Conservation (phyloP, 2,888 invertebrate genomes). For the Tribolium freemani region DNA sequence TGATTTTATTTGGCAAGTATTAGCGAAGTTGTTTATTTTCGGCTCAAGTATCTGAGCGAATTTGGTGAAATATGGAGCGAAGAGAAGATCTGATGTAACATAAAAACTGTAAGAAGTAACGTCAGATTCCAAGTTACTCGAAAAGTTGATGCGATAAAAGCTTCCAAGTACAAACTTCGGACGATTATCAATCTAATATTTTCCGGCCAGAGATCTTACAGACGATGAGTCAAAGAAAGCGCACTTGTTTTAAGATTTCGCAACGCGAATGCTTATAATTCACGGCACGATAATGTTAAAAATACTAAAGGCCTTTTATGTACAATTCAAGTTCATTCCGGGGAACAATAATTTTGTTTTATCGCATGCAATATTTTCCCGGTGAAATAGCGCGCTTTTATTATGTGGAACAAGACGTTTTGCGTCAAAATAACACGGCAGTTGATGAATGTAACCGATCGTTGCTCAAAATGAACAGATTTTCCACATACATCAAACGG, state of each 20-base stretch:
- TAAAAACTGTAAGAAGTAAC: slow-evolving; percentile 29
- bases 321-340: slow-evolving; percentile 27
- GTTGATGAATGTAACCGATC: slow-evolving; percentile 41
- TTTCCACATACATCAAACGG: slow-evolving; percentile 27
- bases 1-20: background rate
- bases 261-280: too few species aligned
- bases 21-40: background rate
- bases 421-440: slow-evolving; percentile 36
- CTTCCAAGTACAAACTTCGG: slow-evolving; percentile 29
- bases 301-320: slow-evolving; percentile 23
- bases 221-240: slow-evolving; percentile 25
- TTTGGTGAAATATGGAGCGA: slow-evolving; percentile 4
- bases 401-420: slow-evolving; percentile 36
- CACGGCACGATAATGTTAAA: slow-evolving; percentile 13
- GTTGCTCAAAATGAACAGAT: slow-evolving; percentile 32
- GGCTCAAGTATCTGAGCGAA: background rate
- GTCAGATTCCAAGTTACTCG: slow-evolving; percentile 28
- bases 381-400: slow-evolving; percentile 26
- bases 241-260: slow-evolving; percentile 16
- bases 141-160: slow-evolving; percentile 36
- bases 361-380: slow-evolving; percentile 26
- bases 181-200: slow-evolving; percentile 38
- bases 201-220: slow-evolving; percentile 30
- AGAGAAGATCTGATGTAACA: slow-evolving; percentile 19
- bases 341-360: slow-evolving; percentile 34